Evolutionary conservation across 1,140 invertebrate species (phyloP), one percentile per base, ranked within the genome.

Genomic region (Drosophila teissieri): DNA sequence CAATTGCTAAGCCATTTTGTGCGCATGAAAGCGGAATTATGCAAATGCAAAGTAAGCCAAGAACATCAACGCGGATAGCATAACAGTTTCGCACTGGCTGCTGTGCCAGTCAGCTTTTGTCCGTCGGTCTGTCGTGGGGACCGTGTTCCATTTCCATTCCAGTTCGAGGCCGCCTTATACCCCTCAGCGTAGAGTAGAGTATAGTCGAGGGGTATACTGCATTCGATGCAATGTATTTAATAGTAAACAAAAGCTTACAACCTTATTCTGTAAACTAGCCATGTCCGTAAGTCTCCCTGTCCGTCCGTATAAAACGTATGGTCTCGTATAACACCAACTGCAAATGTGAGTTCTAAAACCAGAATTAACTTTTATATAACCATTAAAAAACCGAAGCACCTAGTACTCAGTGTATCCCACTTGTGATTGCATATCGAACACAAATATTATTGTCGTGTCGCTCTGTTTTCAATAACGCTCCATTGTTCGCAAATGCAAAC

Each of bases 1-100:
- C 53, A 76, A 81, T 72, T 81, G 79, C 77, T 73, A 81, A 81
- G 57, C 60, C 69, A 81, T 81, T 81, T 79, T 80, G 31, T 73
- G 62, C 65, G 68, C 61, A 76, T 83, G 55, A 69, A 82, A 78
- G 80, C 56, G 40, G 62, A 74, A 82, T 82, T 82, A 82, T 82
- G 80, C 62, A 82, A 82, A 82, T 82, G 56, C 12, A 56, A 64
- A 74, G 46, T 45, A 65, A 64, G 37, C 52, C 60, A 51, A 45
- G 70, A 42, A 73, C 42, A 63, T 19, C 10, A n/a, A 15, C 22
- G 11, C 14, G 17, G 3, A 46, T 15, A 34, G n/a, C 14, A 53
- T 46, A 55, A 56, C 51, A 34, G 24, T 65, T 17, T 64, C 39
- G 14, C 15, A 45, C 24, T 39, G 46, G 7, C 24, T 51, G 24